Conservation (phyloP, 2,797 vertebrate genomes). For the Glyptemys insculpta region DNA sequence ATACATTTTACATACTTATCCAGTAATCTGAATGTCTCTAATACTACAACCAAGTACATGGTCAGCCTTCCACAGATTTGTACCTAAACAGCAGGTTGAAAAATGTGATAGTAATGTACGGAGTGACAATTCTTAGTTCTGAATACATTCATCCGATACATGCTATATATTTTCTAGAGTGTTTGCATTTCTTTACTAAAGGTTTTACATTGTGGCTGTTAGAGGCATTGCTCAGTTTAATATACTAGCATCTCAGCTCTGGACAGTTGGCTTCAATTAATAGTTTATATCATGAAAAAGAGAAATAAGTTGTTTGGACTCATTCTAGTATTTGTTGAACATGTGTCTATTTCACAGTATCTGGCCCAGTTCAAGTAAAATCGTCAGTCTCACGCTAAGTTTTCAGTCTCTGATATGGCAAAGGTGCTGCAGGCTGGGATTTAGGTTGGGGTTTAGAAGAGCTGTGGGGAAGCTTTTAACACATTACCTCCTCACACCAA, state of each 20-base stretch:
- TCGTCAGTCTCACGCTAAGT: neutral
- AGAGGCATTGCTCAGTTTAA: neutral
- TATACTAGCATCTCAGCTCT: neutral
- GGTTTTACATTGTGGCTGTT: neutral
- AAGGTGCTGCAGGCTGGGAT: neutral
- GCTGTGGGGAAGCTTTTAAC: neutral
- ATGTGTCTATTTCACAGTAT: neutral
- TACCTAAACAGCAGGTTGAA: neutral
- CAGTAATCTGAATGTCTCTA: neutral
- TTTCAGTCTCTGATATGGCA: too few relatives aligned
- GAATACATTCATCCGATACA: neutral
- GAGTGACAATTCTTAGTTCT: neutral
- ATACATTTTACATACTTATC: neutral
- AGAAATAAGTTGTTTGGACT: neutral
- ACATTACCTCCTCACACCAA: neutral
- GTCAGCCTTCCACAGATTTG: neutral
- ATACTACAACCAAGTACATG: neutral
- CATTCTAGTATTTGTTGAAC: neutral
- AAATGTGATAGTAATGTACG: neutral
- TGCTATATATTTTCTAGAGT: neutral
- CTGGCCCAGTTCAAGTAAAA: neutral
- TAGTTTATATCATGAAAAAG: neutral
- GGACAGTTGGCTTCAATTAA: neutral
- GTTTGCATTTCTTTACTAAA: neutral
- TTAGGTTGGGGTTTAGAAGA: neutral